A percentile compares a stretch with the other conserved stretches of the same genome.
These are phyloP conservation scores for Spinus olivaceus DNA, from an alignment of 2,797 vertebrate genomes.

Conservation along the genomic window DNA sequence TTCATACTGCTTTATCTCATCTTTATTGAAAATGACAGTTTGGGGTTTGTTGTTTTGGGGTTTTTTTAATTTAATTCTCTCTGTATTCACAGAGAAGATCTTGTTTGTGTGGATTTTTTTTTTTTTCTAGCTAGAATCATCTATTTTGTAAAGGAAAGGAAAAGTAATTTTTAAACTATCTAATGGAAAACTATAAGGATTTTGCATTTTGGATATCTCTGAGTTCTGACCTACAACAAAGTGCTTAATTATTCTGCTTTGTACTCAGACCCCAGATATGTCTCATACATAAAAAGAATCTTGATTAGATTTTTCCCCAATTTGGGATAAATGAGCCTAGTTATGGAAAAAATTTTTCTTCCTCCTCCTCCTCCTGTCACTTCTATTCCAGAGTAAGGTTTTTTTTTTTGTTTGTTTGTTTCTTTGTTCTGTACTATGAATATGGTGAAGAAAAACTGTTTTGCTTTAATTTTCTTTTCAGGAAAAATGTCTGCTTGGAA, in stretches of 20 bases:
- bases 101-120: not conserved
- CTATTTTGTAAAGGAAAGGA: not conserved
- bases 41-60: not conserved
- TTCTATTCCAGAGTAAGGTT: not conserved
- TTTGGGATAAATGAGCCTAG: not conserved
- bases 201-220: not conserved
- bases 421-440: not conserved
- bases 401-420: not conserved
- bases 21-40: not conserved
- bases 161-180: not conserved
- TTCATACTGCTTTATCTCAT: not conserved
- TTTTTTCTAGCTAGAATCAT: not conserved
- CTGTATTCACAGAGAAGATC: not conserved
- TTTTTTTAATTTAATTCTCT: not conserved
- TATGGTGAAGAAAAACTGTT: not conserved
- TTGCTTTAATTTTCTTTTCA: not conserved
- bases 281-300: not conserved
- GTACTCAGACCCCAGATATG: not conserved
- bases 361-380: not conserved
- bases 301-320: not conserved
- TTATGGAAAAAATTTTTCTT: not conserved
- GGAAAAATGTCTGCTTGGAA: not conserved
- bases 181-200: not conserved
- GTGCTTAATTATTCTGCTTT: not conserved
- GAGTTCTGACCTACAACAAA: not conserved